Evolutionary conservation across 2,888 invertebrate species (phyloP), one percentile per base, ranked within the genome.

Genomic region (Dicyrtomina minuta): DNA sequence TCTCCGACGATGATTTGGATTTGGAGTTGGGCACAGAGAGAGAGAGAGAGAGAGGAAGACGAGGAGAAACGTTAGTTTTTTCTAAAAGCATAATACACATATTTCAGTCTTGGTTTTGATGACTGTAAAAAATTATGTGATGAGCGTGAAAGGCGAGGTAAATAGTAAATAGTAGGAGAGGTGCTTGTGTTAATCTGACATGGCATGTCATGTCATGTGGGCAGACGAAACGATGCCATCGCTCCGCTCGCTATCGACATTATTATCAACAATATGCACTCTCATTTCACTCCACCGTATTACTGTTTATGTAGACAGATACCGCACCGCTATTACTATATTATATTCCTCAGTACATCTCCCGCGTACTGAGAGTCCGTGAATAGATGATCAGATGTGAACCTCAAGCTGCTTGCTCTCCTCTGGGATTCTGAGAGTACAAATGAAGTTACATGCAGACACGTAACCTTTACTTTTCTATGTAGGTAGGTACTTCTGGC

Each of bases 161-260:
- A 65, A 64, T 49, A 64, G 64, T 55, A 65, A 65, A 64, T 49
- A 64, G 33, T 33, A 26, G 22, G 53, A 64, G 15, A 33, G 27
- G 56, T 56, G 17, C 56, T 22, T 26, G 17, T n/a, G 27, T 26
- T 46, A 53, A 53, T 65, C 41, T 65, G 64, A 65, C 64, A 65
- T 55, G 64, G 39, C 64, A 65, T 65, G 64, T 64, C 64, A 64
- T 51, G 62, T 61, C 61, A 62, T 59, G 59, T 62, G 62, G 62
- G 62, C 49, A 62, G 26, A 49, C 62, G 62, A 46, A 51, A 62
- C 33, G 51, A 17, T 27, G 43, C n/a, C n/a, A n/a, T n/a, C n/a
- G 46, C 43, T 26, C 49, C 39, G 33, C 20, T 20, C 22, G 62
- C 49, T 62, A 49, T 49, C 62, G 27, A 49, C 62, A 12, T 13